A percentile compares a stretch with the other conserved stretches of the same genome.
These are phyloP conservation scores for Brachyistius frenatus DNA, from an alignment of 2,113 vertebrate genomes.

Conservation along the genomic window DNA sequence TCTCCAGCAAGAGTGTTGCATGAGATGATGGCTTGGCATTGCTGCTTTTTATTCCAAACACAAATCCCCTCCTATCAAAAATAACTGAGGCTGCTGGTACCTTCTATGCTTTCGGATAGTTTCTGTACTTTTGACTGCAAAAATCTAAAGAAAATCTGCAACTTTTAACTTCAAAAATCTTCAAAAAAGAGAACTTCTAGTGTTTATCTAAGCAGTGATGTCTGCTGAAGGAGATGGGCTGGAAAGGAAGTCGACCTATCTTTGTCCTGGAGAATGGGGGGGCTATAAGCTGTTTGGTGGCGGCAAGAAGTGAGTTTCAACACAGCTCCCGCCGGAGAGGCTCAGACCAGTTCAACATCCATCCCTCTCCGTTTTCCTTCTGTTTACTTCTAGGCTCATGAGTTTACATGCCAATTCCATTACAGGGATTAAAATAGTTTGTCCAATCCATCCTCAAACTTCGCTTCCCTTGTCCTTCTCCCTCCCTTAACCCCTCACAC, in stretches of 20 bases:
- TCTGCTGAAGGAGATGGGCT: conserved; percentile 58
- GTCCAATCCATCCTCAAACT: conserved; percentile 75
- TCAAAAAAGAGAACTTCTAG: conserved; percentile 36
- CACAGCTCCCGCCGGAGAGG: conserved; percentile 65
- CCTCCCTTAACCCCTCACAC: conserved; percentile 70
- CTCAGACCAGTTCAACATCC: conserved; percentile 71
- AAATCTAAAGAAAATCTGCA: conserved; percentile 14
- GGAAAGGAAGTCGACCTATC: conserved; percentile 64
- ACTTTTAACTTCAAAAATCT: conserved; percentile 52
- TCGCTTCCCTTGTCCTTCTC: conserved; percentile 63
- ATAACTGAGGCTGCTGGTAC: conserved; percentile 5
- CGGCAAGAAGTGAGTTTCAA: conserved; percentile 68
- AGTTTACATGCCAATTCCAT: conserved; percentile 86
- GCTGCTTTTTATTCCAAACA: conserved; percentile 39
- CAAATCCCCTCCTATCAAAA: conserved; percentile 44
- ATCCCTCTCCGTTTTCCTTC: conserved; percentile 75
- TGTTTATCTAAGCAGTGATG: conserved; percentile 71
- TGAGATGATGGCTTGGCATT: conserved; percentile 47
- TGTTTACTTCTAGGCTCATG: conserved; percentile 81
- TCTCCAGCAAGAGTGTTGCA: conserved; percentile 45
- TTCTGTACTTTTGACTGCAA: conserved; percentile 7
- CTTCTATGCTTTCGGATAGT: neutral
- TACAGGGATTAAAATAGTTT: conserved; percentile 87
- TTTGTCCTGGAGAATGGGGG: conserved; percentile 58
- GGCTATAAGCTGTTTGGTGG: conserved; percentile 42